Evolutionary conservation across 2,797 vertebrate species (phyloP).

Genomic region (Hypotaenidia okinawae): DNA sequence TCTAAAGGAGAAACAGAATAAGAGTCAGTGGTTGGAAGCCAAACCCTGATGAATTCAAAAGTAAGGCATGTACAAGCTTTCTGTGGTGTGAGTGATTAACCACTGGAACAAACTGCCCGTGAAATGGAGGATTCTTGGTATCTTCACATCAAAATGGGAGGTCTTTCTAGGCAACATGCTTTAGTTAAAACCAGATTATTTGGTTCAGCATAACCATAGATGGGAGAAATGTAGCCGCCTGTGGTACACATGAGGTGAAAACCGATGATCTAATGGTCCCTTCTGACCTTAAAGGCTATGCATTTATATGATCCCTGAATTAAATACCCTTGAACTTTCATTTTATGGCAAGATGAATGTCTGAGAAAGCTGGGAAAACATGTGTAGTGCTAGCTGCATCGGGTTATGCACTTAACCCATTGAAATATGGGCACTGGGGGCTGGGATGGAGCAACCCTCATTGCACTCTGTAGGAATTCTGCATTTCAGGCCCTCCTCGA

Average conservation of each 20-base stretch:
- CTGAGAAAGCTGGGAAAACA: neutral
- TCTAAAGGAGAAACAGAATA: neutral
- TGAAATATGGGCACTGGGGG: neutral
- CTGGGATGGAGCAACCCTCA: neutral
- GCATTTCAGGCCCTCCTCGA: neutral
- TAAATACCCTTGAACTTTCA: slow-evolving; percentile 10
- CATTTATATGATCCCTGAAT: slow-evolving; percentile 2
- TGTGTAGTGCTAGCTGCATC: neutral
- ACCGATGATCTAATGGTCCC: slow-evolving; percentile 6
- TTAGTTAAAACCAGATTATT: neutral
- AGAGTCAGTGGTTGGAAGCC: neutral
- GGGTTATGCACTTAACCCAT: neutral
- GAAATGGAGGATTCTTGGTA: neutral
- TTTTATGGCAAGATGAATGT: neutral
- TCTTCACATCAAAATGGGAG: neutral
- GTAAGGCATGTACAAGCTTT: neutral
- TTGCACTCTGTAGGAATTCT: neutral
- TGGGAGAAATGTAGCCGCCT: neutral
- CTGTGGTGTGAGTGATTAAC: neutral
- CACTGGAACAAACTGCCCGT: neutral
- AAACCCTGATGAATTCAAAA: neutral
- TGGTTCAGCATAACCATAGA: neutral
- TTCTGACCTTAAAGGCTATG: neutral
- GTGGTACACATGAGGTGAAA: neutral
- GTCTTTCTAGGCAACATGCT: neutral